Percentiles rank a stretch among this genome's conserved stretches.
Evolutionary conservation across 2,888 invertebrate species (phyloP).

Genomic region (Anthrax anthrax): DNA sequence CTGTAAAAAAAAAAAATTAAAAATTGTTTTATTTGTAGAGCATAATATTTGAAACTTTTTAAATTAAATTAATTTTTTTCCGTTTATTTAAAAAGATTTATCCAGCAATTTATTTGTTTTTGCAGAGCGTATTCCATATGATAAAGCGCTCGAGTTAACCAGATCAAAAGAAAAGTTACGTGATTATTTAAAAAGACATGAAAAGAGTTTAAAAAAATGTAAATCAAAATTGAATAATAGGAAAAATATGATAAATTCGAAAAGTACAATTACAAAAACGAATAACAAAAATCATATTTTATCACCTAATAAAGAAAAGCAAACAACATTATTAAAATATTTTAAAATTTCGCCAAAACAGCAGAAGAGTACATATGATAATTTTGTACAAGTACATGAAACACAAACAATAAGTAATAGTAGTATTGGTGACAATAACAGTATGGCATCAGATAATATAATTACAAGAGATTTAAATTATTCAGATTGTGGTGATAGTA

Average conservation of each 20-base stretch:
- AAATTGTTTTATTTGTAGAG: no score
- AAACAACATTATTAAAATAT: background rate
- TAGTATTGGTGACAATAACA: background rate
- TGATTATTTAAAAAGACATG: slow-evolving; percentile 10
- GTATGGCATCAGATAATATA: slow-evolving; percentile 2
- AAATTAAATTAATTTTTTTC: no score
- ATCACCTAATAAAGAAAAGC: background rate
- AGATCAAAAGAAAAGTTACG: slow-evolving; percentile 23
- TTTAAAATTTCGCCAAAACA: background rate
- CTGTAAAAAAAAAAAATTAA: background rate
- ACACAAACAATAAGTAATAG: background rate
- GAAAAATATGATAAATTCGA: background rate
- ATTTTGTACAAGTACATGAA: background rate
- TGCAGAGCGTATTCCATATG: slow-evolving; percentile 32
- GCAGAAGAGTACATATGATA: background rate
- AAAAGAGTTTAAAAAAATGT: background rate
- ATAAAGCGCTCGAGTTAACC: slow-evolving; percentile 23
- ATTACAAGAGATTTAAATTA: slow-evolving; percentile 9
- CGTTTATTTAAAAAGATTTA: slow-evolving; percentile 3
- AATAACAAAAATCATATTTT: background rate
- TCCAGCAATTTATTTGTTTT: slow-evolving; percentile 33
- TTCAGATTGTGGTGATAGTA: slow-evolving; percentile 7
- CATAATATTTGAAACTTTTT: no score
- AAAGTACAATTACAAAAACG: background rate
- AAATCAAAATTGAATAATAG: background rate